Evolutionary conservation across 2,113 vertebrate genomes (phyloP), one percentile per base, ranked within the genome.

Genomic region (Hypanus sabinus): DNA sequence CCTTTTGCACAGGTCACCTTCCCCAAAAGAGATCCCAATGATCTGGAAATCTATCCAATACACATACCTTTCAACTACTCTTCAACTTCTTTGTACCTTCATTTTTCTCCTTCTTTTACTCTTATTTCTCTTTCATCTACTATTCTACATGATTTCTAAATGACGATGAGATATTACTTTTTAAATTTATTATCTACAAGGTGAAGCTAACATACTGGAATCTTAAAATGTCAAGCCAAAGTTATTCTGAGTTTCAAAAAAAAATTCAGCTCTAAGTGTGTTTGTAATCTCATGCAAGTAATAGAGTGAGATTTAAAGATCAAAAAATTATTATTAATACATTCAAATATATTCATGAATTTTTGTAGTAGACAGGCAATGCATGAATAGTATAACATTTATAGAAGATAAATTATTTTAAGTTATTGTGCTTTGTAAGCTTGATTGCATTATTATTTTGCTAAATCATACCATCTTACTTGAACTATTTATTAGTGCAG

Each of bases 281-380:
- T 93, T 73, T 93, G 68, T 93, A 93, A 93, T 93, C 68, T 93
- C 91, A 75, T 4, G 91, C 68, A 73, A 75, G 91, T 93, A 73
- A 93, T 73, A 93, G 36, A 0, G 22, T 75, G 70, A 73, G 91
- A 93, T 93, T 93, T 93, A 93, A 93, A 93, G 70, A 93, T 93
- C 68, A 93, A 93, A 75, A 93, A 38, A 92, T 92, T 92, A 92
- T 92, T 92, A 92, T 93, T 93, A 93, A 93, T 93, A 73, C 33
- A 93, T 93, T 93, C 91, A 93, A 93, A 93, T 93, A 73, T 93
- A 93, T 93, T 93, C 91, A 93, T 93, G 91, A 93, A 73, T 93
- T 93, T 93, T 93, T 93, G 70, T 22, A 6, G 91, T 93, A 93
- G 91, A 55, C 91, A 93, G 90, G 90, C 33, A 93, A 93, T 93